A percentile compares a stretch with the other conserved stretches of the same genome.
Evolutionary conservation across 1,140 invertebrate species (phyloP).

Genomic region (Caenorhabditis inopinata): DNA sequence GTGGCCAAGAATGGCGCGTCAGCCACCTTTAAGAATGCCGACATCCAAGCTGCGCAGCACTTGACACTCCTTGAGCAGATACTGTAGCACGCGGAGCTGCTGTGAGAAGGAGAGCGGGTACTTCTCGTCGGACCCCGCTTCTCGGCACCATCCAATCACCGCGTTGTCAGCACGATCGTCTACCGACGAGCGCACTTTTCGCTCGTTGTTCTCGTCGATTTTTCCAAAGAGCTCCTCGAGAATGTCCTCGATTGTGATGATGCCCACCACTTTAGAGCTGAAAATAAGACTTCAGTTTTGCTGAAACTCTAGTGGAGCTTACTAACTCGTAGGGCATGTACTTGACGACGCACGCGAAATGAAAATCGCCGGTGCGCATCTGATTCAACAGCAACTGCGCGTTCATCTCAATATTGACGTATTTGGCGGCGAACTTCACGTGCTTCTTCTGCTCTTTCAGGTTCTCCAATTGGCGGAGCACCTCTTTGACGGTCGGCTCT

Average conservation of each 20-base stretch:
- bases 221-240: slow-evolving; percentile 13
- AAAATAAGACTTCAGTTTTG: neutral
- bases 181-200: neutral
- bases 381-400: neutral
- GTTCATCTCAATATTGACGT: slow-evolving; percentile 12
- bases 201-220: slow-evolving; percentile 4
- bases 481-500: slow-evolving; percentile 1
- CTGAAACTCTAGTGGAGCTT: neutral
- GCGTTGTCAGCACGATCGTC: slow-evolving; percentile 2
- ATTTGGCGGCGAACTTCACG: neutral
- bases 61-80: neutral
- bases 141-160: slow-evolving; percentile 3
- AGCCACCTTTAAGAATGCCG: neutral
- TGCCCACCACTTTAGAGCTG: slow-evolving; percentile 3
- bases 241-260: slow-evolving; percentile 32
- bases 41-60: slow-evolving; percentile 2
- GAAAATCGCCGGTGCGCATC: slow-evolving; percentile 6
- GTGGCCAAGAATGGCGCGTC: too few species aligned
- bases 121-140: neutral
- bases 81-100: slow-evolving; percentile 4
- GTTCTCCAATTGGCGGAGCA: neutral
- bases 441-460: neutral
- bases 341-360: slow-evolving; percentile 5
- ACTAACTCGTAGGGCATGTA: neutral
- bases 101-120: neutral